phyloP scores from a whole-genome alignment of 1,140 invertebrate species.

The Lepeophtheirus salmonis region DNA sequence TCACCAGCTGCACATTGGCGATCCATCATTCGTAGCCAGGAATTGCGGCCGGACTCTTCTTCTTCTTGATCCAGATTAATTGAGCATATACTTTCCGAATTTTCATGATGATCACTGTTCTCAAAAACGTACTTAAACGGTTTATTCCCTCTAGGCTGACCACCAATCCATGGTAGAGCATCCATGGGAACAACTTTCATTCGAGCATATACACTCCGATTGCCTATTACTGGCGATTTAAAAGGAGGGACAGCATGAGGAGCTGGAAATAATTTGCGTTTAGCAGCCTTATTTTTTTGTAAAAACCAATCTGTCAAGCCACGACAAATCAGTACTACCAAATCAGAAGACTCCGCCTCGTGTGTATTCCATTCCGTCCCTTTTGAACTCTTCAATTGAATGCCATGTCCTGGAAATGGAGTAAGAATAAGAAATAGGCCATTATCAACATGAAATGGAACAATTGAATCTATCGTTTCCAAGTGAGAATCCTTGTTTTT shows the following conservation, averaged over 20 bases:
- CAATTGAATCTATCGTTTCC: background rate
- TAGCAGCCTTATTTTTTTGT: too few relatives aligned
- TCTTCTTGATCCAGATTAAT: background rate
- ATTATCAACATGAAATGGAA: constrained; percentile 16
- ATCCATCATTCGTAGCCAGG: background rate
- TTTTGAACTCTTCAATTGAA: background rate
- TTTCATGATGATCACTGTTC: background rate
- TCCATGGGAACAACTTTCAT: constrained; percentile 8
- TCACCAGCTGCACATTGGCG: background rate
- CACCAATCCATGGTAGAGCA: background rate
- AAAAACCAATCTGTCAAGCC: constrained; percentile 10
- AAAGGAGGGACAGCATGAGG: constrained; percentile 5
- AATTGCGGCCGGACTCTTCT: background rate
- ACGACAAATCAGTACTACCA: background rate
- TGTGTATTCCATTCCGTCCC: background rate
- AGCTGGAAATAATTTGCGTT: background rate
- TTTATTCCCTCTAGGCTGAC: background rate
- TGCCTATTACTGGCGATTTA: background rate
- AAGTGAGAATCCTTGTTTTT: background rate
- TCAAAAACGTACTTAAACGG: background rate
- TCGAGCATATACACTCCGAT: background rate
- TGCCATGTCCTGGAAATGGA: constrained; percentile 11
- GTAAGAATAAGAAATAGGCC: constrained; percentile 11
- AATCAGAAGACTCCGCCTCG: background rate
- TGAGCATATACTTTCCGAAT: background rate